phyloP scores from a whole-genome alignment of 1,140 invertebrate genomes.

The Conus betulinus region DNA sequence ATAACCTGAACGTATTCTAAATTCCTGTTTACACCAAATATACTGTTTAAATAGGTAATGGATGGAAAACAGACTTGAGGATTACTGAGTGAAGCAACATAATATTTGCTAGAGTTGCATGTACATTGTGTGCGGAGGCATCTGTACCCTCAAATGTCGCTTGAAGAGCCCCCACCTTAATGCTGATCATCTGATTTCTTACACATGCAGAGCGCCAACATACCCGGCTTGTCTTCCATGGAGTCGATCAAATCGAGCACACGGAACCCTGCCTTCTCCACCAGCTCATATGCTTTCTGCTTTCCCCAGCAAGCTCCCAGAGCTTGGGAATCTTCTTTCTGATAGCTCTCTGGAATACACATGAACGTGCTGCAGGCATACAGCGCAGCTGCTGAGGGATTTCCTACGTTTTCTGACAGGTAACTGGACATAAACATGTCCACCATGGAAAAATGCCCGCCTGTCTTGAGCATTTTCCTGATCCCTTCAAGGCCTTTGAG shows the following conservation, averaged over 20 bases:
- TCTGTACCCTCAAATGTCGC: neutral
- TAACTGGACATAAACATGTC: slow-evolving; percentile 44
- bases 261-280: neutral
- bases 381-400: slow-evolving; percentile 61
- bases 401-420: slow-evolving; percentile 46
- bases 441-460: slow-evolving; percentile 46
- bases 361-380: slow-evolving; percentile 43
- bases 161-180: neutral
- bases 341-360: slow-evolving; percentile 43
- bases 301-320: slow-evolving; percentile 47
- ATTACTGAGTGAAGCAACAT: neutral
- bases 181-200: neutral
- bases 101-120: neutral
- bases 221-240: neutral
- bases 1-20: no score
- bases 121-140: neutral
- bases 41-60: no score
- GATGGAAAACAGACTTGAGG: no score
- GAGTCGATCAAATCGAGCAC: neutral
- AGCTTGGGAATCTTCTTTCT: slow-evolving; percentile 31
- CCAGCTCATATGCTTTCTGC: slow-evolving; percentile 2
- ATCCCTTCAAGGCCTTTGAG: slow-evolving; percentile 36
- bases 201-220: neutral
- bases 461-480: slow-evolving; percentile 39
- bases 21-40: no score